Conservation (phyloP, 2,797 vertebrate genomes). For the Phyllotis vaccarum region DNA sequence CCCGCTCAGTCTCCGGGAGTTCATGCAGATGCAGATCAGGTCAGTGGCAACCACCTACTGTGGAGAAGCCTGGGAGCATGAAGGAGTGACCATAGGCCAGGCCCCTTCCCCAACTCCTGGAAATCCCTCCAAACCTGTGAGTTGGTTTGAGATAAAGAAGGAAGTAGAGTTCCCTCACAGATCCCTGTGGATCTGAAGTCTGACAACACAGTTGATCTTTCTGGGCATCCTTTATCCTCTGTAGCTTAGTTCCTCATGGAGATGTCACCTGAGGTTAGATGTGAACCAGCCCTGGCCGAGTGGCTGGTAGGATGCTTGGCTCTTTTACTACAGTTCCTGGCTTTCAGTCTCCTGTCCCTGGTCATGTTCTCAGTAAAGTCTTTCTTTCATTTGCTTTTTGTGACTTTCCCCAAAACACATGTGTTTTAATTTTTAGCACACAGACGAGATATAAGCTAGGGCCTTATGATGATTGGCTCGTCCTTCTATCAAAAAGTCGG, state of each 20-base stretch:
- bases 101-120: background rate
- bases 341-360: background rate
- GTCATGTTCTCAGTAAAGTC: background rate
- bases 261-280: background rate
- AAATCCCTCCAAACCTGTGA: slow-evolving; percentile 17
- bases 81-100: background rate
- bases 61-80: slow-evolving; percentile 21
- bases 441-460: background rate
- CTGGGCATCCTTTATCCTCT: background rate
- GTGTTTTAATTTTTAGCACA: slow-evolving; percentile 17
- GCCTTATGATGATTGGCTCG: background rate
- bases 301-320: background rate
- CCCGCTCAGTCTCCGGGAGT: slow-evolving; percentile 89
- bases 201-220: background rate
- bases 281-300: background rate
- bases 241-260: slow-evolving; percentile 8
- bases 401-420: background rate
- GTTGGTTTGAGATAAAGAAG: slow-evolving; percentile 37
- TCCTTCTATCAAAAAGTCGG: slow-evolving; percentile 32
- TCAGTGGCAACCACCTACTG: slow-evolving; percentile 85
- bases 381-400: slow-evolving; percentile 12
- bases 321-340: background rate
- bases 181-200: background rate
- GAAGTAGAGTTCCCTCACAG: background rate
- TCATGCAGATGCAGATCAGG: slow-evolving; percentile 97